Percentiles rank a stretch among this genome's conserved stretches.
phyloP scores from a whole-genome alignment of 2,113 vertebrate species.

The Fregata magnificens region DNA sequence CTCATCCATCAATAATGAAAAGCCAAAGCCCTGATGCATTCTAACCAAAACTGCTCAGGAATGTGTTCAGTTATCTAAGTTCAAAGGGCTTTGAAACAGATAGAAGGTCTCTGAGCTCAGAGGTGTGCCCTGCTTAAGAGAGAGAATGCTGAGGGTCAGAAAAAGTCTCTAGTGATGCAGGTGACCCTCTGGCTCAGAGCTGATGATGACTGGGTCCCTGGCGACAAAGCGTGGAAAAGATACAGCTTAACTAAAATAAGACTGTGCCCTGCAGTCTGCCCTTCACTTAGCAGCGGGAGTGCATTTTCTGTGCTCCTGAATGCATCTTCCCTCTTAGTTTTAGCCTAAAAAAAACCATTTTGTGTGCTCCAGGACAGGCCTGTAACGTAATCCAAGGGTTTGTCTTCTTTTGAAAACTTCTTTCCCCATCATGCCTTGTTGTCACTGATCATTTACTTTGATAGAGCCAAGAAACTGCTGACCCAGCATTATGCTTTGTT shows the following conservation, averaged over 20 bases:
- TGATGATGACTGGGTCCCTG: background rate
- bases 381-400: background rate
- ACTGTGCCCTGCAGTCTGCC: background rate
- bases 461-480: background rate
- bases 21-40: background rate
- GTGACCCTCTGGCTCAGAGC: background rate
- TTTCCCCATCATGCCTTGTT: background rate
- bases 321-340: background rate
- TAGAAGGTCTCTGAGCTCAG: background rate
- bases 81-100: background rate
- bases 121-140: background rate
- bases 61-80: background rate
- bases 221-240: background rate
- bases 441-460: background rate
- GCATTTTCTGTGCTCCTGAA: background rate
- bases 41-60: background rate
- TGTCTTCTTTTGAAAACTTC: background rate
- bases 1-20: background rate
- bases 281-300: background rate
- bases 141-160: background rate
- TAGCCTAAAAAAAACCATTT: background rate
- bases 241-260: background rate
- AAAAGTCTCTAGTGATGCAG: background rate
- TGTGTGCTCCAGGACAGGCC: background rate
- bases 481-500: background rate